Percentiles rank a stretch among this genome's conserved stretches.
Evolutionary conservation across 2,113 vertebrate species (phyloP).

Genomic region (Odobenus rosmarus): DNA sequence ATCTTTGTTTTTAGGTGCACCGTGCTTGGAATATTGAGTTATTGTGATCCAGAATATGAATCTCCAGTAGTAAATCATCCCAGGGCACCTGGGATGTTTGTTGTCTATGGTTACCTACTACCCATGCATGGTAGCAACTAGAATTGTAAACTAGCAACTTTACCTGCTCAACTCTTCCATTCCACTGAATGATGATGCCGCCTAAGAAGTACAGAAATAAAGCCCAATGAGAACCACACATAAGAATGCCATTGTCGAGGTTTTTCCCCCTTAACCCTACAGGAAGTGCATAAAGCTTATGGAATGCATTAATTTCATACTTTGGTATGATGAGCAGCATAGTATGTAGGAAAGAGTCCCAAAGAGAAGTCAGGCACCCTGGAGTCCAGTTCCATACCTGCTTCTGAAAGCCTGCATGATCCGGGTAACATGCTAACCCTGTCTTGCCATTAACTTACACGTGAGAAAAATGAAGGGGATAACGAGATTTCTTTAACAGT

Average conservation of each 20-base stretch:
- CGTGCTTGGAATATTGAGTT: background rate
- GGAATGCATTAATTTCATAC: background rate
- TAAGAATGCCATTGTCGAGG: background rate
- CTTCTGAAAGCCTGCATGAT: background rate
- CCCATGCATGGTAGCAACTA: rapidly evolving
- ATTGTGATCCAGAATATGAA: background rate
- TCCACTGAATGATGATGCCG: background rate
- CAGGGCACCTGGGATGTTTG: background rate
- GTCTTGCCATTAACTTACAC: background rate
- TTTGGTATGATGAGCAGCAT: background rate
- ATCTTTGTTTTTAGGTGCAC: background rate
- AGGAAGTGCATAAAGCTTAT: background rate
- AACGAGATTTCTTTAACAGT: background rate
- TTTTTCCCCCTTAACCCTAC: background rate
- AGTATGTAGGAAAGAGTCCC: too few relatives aligned
- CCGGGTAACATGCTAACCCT: background rate
- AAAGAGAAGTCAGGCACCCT: too few relatives aligned
- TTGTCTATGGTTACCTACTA: background rate
- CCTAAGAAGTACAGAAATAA: background rate
- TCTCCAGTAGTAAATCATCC: background rate
- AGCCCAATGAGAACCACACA: background rate
- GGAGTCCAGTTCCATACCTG: background rate
- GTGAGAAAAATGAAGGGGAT: background rate
- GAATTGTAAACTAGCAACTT: background rate
- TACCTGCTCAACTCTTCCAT: background rate